Evolutionary conservation across 1,140 invertebrate species (phyloP).

Genomic region (Macrostomum lignano): DNA sequence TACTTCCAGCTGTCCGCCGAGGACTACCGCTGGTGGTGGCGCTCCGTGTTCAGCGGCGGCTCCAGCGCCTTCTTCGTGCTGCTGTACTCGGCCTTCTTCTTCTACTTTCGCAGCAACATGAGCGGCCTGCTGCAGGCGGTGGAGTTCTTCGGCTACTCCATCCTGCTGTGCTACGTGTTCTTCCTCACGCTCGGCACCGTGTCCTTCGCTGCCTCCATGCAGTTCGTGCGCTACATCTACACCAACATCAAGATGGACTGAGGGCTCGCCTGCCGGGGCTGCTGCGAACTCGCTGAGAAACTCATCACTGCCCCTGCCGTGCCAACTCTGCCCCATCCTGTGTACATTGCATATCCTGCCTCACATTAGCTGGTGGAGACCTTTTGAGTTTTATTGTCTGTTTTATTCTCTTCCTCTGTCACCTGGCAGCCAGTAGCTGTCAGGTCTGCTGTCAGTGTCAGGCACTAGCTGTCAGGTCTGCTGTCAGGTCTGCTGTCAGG

Average conservation of each 20-base stretch:
- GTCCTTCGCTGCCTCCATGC: constrained; percentile 31
- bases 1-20: constrained; percentile 32
- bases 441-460: too few relatives aligned
- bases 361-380: too few relatives aligned
- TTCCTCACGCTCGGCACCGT: constrained; percentile 32
- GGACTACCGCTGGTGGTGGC: constrained; percentile 34
- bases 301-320: too few relatives aligned
- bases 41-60: constrained; percentile 30
- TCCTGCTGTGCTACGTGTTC: constrained; percentile 31
- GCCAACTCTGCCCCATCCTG: too few relatives aligned
- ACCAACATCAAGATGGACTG: constrained; percentile 32
- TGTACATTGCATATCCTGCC: too few relatives aligned
- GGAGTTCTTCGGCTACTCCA: constrained; percentile 31
- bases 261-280: too few relatives aligned
- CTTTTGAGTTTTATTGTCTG: too few relatives aligned
- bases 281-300: too few relatives aligned
- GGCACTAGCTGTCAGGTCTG: too few relatives aligned
- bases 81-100: constrained; percentile 31
- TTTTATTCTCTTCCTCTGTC: too few relatives aligned
- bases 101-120: constrained; percentile 32
- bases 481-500: too few relatives aligned
- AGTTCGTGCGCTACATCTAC: constrained; percentile 32
- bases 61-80: constrained; percentile 32
- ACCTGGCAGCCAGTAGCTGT: too few relatives aligned
- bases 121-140: constrained; percentile 30